phyloP scores from a whole-genome alignment of 2,888 invertebrate species.

The Hemaris fuciformis region DNA sequence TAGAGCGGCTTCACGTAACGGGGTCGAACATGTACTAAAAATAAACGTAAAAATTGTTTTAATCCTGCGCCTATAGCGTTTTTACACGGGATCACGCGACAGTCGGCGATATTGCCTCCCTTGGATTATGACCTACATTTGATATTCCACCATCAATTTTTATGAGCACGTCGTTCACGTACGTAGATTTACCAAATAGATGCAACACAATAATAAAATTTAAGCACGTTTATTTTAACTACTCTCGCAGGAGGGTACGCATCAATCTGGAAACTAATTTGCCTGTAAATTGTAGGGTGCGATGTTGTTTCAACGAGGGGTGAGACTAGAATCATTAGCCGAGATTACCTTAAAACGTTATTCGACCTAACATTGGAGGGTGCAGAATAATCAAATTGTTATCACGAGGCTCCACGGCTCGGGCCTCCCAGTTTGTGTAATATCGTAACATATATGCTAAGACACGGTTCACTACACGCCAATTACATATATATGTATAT shows the following conservation, averaged over 20 bases:
- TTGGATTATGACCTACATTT: slow-evolving; percentile 49
- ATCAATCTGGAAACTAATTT: slow-evolving; percentile 53
- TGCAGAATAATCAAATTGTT: slow-evolving; percentile 63
- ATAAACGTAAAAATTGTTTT: slow-evolving; percentile 55
- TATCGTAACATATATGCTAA: slow-evolving; percentile 47
- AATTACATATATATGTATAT: background rate
- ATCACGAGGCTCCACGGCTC: slow-evolving; percentile 52
- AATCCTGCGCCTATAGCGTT: slow-evolving; percentile 47
- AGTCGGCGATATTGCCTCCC: slow-evolving; percentile 43
- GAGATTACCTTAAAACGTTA: slow-evolving; percentile 52
- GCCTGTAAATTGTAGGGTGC: slow-evolving; percentile 52
- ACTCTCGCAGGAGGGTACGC: slow-evolving; percentile 20
- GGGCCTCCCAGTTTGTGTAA: slow-evolving; percentile 41
- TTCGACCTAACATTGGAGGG: slow-evolving; percentile 35
- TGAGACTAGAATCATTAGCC: slow-evolving; percentile 51
- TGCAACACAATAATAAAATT: slow-evolving; percentile 14
- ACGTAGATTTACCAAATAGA: slow-evolving; percentile 12
- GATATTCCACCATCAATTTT: slow-evolving; percentile 34
- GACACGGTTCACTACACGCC: slow-evolving; percentile 38
- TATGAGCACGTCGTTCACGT: slow-evolving; percentile 28
- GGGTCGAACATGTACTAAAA: slow-evolving; percentile 55
- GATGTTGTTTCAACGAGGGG: slow-evolving; percentile 55
- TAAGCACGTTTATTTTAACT: slow-evolving; percentile 17
- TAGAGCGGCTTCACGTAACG: slow-evolving; percentile 48
- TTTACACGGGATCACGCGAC: slow-evolving; percentile 44